Percentiles rank a stretch among this genome's conserved stretches.
phyloP scores from a whole-genome alignment of 1,140 invertebrate species.

The Heliconius melpomene region DNA sequence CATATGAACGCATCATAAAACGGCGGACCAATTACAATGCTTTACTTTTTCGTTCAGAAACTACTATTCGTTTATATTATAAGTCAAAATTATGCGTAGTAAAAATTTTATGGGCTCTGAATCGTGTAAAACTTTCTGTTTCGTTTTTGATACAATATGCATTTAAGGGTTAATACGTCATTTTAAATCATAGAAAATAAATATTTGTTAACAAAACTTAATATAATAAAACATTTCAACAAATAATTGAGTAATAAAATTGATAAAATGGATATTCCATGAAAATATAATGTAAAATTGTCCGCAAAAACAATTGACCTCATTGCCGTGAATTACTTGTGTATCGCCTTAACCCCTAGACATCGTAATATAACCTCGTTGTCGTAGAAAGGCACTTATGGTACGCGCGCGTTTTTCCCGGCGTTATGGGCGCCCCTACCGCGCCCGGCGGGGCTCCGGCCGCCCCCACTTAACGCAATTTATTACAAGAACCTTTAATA shows the following conservation, averaged over 20 bases:
- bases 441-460: conserved; percentile 64
- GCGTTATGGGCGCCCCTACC: conserved; percentile 70
- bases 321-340: conserved; percentile 48
- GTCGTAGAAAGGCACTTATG: conserved; percentile 75
- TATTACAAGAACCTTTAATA: conserved; percentile 76
- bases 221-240: neutral
- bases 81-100: no score
- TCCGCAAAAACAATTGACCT: conserved; percentile 44
- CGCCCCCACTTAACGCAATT: conserved; percentile 79
- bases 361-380: conserved; percentile 59
- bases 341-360: conserved; percentile 53
- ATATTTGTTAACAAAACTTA: no score
- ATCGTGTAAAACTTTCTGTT: no score
- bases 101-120: no score
- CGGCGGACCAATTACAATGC: no score
- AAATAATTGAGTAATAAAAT: neutral
- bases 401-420: conserved; percentile 67
- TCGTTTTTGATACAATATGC: no score
- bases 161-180: no score
- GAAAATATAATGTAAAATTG: conserved; percentile 25
- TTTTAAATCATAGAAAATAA: no score
- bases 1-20: no score
- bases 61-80: no score
- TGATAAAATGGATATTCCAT: neutral
- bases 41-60: no score